Evolutionary conservation across 2,113 vertebrate genomes (phyloP), one percentile per base, ranked within the genome.

Genomic region (Phasianus colchicus): DNA sequence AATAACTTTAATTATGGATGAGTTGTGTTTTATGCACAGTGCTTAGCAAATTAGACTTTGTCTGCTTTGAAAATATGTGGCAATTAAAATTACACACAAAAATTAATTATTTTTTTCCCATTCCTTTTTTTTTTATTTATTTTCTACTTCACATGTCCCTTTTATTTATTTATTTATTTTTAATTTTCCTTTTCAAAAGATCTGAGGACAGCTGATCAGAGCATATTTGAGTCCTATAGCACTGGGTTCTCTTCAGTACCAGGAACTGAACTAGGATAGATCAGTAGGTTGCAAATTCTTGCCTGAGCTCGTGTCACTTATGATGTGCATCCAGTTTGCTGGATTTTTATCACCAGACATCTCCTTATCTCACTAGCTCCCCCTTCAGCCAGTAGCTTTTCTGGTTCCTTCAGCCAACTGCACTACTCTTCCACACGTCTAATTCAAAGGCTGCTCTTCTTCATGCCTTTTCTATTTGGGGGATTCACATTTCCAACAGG

Each of bases 81-180:
- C 42, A 20, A 91, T 85, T 30, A 63, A 48, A 88, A 63, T 13
- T 19, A 29, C 13, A n/a, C 64, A 48, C 27, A 55, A 27, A 55
- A 88, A 64, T 43, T 77, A 55, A 71, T 24, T 80, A 77, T 90
- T 47, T 48, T 30, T 3, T 70, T 72, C 63, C 22, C 11, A 20
- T 6, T 13, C 12, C 18, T 24, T 24, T 54, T 38, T 38, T 38
- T 38, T 38, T 36, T 36, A 8, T 5, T 5, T 45, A 19, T 25
- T 34, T 2, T 2, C 14, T 14, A 4, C 1, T 0, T 40, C 36
- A 18, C 17, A 57, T 11, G 17, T 57, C 17, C 54, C 29, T 32
- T 57, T 57, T 57, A 18, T 57, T 19, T 57, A 9, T 7, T 9
- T 57, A 55, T 83, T 54, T 5, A 48, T 5, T 32, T 82, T 1